These are phyloP conservation scores for Natrix natrix DNA, from an alignment of 2,797 vertebrate genomes.

Conservation along the genomic window DNA sequence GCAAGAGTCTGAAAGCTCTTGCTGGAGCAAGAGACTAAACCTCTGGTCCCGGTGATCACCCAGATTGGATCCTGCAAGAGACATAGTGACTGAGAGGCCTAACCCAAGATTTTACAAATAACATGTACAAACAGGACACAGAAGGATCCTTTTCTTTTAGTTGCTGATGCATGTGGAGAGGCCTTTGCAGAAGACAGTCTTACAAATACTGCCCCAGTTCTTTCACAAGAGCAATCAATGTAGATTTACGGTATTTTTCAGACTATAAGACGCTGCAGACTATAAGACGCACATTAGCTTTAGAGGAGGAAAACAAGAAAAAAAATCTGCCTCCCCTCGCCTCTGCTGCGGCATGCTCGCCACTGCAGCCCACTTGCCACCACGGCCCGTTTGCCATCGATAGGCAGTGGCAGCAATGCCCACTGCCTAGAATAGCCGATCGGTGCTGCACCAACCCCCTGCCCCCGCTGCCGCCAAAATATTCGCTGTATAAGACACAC, in stretches of 20 bases:
- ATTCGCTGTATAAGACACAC: no score
- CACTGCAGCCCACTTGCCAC: no score
- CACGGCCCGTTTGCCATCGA: no score
- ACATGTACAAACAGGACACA: not conserved
- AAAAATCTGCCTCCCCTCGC: no score
- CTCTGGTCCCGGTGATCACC: not conserved
- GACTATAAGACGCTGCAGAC: no score
- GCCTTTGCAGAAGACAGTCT: not conserved
- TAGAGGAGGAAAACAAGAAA: no score
- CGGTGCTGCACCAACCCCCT: no score
- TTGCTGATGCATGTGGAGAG: not conserved
- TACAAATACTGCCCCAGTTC: not conserved
- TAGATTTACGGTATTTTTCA: not conserved
- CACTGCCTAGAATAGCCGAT: no score
- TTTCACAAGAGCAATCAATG: not conserved
- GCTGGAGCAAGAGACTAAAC: not conserved
- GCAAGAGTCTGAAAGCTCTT: not conserved
- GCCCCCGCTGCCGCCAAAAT: no score
- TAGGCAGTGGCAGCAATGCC: no score
- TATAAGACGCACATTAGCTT: no score
- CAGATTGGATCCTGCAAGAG: not conserved
- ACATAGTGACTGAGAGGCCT: not conserved
- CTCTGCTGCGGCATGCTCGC: no score
- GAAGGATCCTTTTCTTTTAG: not conserved
- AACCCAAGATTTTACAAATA: not conserved